Evolutionary conservation across 2,113 vertebrate species (phyloP), one percentile per base, ranked within the genome.

Genomic region (Leptobrachium leishanense): DNA sequence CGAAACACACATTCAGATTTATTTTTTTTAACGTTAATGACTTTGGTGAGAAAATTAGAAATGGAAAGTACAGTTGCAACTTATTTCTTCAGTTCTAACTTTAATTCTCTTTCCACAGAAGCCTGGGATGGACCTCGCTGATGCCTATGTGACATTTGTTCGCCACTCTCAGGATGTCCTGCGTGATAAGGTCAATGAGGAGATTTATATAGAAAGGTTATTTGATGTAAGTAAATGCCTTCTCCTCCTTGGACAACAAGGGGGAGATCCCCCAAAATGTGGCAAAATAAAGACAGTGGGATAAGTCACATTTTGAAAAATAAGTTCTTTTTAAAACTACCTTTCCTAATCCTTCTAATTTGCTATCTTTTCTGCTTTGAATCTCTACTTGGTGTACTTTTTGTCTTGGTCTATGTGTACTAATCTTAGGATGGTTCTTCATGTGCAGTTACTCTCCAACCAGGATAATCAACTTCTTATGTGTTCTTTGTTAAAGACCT

Each of bases 171-270:
- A 99, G 96, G 98, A 99, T 93, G 94, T 97, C 91, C 94, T 99
- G 79, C 92, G 98, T 90, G 98, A 99, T 91, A 98, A 98, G 94
- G 96, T 99, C 94, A 98, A 97, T 89, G 98, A 99, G 94, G 98
- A 99, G 94, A 96, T 99, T 92, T 99, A 99, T 92, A 92, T 96
- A 91, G 98, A 99, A 96, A 97, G 97, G 93, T 95, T 99, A 92
- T 99, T 99, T 96, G 96, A 99, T 90, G 98, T 99, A 94, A 98
- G 98, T 99, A 99, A 95, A 98, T 98, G 96, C 97, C 96, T 93
- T 94, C 94, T 96, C 93, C 96, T 96, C 93, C 89, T 94, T 94
- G 91, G 83, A 88, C 66, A 85, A 86, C 92, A 95, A 93, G 96
- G 94, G 95, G 95, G 96, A 94, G 95, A 93, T 91, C 90, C 90